Percentiles rank a stretch among this genome's conserved stretches.
Conservation (phyloP, 1,140 invertebrate species). For the Frieseomelitta varia region DNA sequence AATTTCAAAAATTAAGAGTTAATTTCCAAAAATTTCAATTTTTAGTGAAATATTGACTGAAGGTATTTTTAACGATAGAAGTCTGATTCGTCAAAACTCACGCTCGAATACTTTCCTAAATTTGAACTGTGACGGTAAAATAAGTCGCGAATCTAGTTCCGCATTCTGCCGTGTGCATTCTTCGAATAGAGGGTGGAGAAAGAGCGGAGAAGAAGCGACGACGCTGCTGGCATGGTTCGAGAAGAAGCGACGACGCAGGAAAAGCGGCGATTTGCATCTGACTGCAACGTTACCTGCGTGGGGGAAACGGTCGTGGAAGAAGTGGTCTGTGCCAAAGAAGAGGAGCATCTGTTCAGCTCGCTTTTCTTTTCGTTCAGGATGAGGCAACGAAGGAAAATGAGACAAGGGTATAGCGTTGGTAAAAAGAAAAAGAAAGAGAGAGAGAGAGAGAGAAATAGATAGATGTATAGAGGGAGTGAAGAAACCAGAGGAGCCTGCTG, state of each 20-base stretch:
- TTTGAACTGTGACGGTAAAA: no score
- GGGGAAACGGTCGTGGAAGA: slow-evolving; percentile 16
- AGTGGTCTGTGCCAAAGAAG: slow-evolving; percentile 40
- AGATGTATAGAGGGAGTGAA: background rate
- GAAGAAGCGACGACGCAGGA: slow-evolving; percentile 22
- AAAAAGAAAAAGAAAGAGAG: slow-evolving; percentile 26
- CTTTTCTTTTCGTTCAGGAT: slow-evolving; percentile 62
- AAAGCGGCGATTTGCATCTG: slow-evolving; percentile 67
- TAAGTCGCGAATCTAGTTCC: no score
- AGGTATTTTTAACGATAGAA: no score
- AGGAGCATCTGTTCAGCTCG: slow-evolving; percentile 67
- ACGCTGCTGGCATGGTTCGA: slow-evolving; percentile 37
- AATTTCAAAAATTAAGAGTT: no score
- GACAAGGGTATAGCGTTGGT: slow-evolving; percentile 12
- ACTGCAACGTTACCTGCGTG: slow-evolving; percentile 58
- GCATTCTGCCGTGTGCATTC: no score
- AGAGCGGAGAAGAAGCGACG: slow-evolving; percentile 34
- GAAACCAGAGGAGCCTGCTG: slow-evolving; percentile 52
- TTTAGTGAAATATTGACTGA: no score
- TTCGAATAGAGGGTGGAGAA: background rate
- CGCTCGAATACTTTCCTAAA: no score
- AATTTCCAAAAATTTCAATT: no score
- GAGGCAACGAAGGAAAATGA: slow-evolving; percentile 48
- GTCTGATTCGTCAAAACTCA: no score
- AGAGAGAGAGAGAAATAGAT: background rate